Percentiles rank a stretch among this genome's conserved stretches.
Conservation (phyloP, 2,797 vertebrate genomes). For the Cynopterus sphinx region DNA sequence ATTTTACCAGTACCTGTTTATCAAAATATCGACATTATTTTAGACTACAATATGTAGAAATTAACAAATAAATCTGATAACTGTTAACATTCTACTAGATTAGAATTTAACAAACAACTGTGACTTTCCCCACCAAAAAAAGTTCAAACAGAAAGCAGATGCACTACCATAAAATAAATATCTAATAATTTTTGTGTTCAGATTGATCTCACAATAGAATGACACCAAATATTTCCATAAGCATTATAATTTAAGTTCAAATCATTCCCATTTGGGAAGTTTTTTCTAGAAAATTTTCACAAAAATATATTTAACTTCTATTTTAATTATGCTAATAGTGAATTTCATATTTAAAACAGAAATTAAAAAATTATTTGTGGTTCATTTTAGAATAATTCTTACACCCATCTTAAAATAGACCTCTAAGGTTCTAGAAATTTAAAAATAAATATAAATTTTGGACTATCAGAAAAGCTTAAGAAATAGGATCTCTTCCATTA, state of each 20-base stretch:
- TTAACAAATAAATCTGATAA: not conserved
- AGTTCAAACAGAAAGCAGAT: not conserved
- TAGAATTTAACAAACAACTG: slow-evolving; percentile 26
- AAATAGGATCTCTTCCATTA: not conserved
- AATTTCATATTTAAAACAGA: slow-evolving; percentile 33
- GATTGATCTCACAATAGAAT: slow-evolving; percentile 36
- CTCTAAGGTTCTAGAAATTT: slow-evolving; percentile 18
- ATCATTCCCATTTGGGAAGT: not conserved
- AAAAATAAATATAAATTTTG: slow-evolving; percentile 41
- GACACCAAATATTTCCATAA: slow-evolving; percentile 20
- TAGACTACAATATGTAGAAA: slow-evolving; percentile 4
- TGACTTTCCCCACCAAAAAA: not conserved
- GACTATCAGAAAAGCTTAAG: slow-evolving; percentile 44
- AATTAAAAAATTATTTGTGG: slow-evolving; percentile 25
- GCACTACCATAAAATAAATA: not conserved
- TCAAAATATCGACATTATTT: slow-evolving; percentile 32
- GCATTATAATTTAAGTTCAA: slow-evolving; percentile 28
- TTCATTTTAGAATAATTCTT: slow-evolving; percentile 42
- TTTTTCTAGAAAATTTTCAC: slow-evolving; percentile 23
- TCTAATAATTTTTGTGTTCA: slow-evolving; percentile 10
- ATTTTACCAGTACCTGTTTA: not conserved
- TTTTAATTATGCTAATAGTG: slow-evolving; percentile 36
- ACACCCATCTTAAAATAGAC: slow-evolving; percentile 20
- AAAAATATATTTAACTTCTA: slow-evolving; percentile 43
- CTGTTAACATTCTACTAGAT: not conserved